These are phyloP conservation scores for Florisuga fusca DNA, from an alignment of 2,797 vertebrate species.

Conservation along the genomic window DNA sequence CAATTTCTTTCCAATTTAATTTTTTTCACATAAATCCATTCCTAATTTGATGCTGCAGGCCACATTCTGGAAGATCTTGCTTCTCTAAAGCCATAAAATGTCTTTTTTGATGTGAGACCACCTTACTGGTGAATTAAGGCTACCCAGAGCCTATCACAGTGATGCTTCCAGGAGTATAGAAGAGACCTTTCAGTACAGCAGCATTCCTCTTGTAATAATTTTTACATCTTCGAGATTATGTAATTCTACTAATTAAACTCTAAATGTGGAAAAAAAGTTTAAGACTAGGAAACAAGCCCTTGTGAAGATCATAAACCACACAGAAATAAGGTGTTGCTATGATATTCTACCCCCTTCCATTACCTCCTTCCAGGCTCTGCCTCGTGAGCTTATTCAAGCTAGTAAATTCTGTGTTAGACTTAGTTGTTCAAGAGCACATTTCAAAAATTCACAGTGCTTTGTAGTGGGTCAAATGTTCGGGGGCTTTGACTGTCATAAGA, in stretches of 20 bases:
- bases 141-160: not conserved
- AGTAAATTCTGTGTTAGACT: not conserved
- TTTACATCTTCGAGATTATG: not conserved
- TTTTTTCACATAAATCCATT: not conserved
- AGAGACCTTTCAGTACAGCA: not conserved
- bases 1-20: not conserved
- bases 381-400: not conserved
- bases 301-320: not conserved
- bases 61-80: not conserved
- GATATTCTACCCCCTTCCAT: not conserved
- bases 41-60: not conserved
- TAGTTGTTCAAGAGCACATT: not conserved
- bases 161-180: not conserved
- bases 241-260: constrained; percentile 16
- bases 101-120: not conserved
- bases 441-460: not conserved
- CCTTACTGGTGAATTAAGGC: not conserved
- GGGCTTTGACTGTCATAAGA: not conserved
- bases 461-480: not conserved
- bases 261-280: not conserved
- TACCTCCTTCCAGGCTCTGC: no score
- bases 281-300: not conserved
- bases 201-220: not conserved
- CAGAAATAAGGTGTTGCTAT: not conserved
- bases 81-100: not conserved